Evolutionary conservation across 1,140 invertebrate species (phyloP).

Genomic region (Phortica variegata): DNA sequence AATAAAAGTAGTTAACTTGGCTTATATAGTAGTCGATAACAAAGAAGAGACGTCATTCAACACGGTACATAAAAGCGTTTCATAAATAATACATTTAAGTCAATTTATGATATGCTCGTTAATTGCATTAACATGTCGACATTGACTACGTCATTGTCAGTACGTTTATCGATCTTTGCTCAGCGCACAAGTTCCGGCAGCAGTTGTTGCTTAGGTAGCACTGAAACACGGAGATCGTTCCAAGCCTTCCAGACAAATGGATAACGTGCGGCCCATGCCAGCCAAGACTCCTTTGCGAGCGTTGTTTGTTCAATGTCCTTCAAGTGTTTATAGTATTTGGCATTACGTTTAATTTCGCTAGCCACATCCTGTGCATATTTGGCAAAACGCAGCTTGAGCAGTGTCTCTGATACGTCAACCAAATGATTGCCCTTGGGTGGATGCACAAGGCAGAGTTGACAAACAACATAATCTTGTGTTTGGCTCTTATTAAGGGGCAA

Average conservation of each 20-base stretch:
- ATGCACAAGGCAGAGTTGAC: conserved; percentile 47
- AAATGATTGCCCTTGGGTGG: conserved; percentile 42
- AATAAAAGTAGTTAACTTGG: too few relatives aligned
- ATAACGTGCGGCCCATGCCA: conserved; percentile 35
- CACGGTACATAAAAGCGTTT: too few relatives aligned
- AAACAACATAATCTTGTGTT: conserved; percentile 39
- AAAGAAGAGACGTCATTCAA: too few relatives aligned
- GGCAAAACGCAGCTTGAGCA: conserved; percentile 44
- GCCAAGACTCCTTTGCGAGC: conserved; percentile 34
- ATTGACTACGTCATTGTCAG: neutral
- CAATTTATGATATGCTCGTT: too few relatives aligned
- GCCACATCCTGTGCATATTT: conserved; percentile 37
- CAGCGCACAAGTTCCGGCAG: conserved; percentile 47
- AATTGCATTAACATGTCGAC: too few relatives aligned
- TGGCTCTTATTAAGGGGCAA: conserved; percentile 40
- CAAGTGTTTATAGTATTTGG: conserved; percentile 46
- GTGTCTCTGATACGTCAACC: conserved; percentile 43
- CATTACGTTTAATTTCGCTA: conserved; percentile 31
- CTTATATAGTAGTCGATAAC: too few relatives aligned
- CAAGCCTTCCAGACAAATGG: conserved; percentile 43
- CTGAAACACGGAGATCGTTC: conserved; percentile 32
- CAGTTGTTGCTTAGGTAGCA: conserved; percentile 42
- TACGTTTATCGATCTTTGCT: conserved; percentile 9
- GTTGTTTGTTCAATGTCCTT: conserved; percentile 36
- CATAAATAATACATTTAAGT: too few relatives aligned